These are phyloP conservation scores for Microctenopoma stevenorrisi DNA, from an alignment of 2,797 vertebrate species.

Conservation along the genomic window DNA sequence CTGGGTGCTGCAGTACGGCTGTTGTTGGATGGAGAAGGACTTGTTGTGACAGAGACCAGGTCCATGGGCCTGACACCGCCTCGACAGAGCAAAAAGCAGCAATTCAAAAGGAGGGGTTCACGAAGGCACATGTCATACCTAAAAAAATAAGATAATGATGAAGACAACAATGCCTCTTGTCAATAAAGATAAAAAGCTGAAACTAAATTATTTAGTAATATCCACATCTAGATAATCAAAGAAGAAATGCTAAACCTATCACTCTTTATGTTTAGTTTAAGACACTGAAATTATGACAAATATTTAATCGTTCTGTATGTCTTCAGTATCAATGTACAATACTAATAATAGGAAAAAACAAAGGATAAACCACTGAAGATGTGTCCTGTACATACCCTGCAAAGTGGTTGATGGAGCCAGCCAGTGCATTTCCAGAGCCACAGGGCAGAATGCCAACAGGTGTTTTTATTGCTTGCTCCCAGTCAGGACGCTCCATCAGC, in stretches of 20 bases:
- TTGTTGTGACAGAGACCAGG: conserved; percentile 91
- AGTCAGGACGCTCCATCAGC: conserved; percentile 90
- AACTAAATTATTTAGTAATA: conserved; percentile 10
- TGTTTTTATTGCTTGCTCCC: conserved; percentile 91
- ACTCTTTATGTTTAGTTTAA: not conserved
- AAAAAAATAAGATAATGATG: conserved; percentile 26
- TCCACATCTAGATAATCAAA: conserved; percentile 8
- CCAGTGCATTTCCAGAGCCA: conserved; percentile 92
- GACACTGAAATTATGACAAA: too few relatives aligned
- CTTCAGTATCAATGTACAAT: too few relatives aligned
- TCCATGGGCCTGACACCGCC: conserved; percentile 89
- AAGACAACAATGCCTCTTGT: conserved; percentile 6
- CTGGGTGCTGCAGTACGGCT: conserved; percentile 68
- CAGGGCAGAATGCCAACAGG: conserved; percentile 92
- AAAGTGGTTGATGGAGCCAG: conserved; percentile 89
- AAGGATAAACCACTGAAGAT: too few relatives aligned
- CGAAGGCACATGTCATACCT: conserved; percentile 93
- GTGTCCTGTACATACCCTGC: conserved; percentile 82
- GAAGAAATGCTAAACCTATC: not conserved
- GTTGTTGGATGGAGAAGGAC: conserved; percentile 77
- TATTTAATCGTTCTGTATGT: too few relatives aligned
- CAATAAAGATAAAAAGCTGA: conserved; percentile 26
- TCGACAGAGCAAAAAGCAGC: conserved; percentile 91
- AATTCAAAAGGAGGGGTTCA: conserved; percentile 91
- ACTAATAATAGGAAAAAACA: too few relatives aligned